Percentiles rank a stretch among this genome's conserved stretches.
Evolutionary conservation across 2,888 invertebrate species (phyloP).

Genomic region (Oxyteleia sp.): DNA sequence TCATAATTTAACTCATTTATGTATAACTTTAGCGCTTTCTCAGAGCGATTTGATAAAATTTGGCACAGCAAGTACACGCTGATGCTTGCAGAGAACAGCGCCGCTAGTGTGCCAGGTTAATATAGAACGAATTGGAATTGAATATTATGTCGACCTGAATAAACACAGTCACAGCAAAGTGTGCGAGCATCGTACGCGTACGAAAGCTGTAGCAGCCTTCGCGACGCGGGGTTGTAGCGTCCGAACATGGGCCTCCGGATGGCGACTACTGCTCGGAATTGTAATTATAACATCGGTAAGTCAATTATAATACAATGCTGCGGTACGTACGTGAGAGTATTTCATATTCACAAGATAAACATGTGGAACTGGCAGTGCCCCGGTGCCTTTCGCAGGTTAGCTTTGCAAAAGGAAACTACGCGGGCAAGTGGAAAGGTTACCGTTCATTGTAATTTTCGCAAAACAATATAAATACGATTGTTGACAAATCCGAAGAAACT

Average conservation of each 20-base stretch:
- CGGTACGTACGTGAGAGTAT: conserved; percentile 79
- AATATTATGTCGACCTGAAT: conserved; percentile 86
- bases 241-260: conserved; percentile 69
- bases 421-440: conserved; percentile 53
- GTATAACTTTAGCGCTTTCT: conserved; percentile 61
- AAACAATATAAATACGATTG: conserved; percentile 65
- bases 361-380: conserved; percentile 74
- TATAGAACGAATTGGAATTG: conserved; percentile 86
- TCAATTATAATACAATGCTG: conserved; percentile 87
- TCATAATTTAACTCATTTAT: conserved; percentile 63
- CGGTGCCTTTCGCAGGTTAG: conserved; percentile 59
- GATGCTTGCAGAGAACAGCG: conserved; percentile 49
- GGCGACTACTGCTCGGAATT: conserved; percentile 84
- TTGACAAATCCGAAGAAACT: conserved; percentile 53
- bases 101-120: conserved; percentile 79
- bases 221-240: conserved; percentile 62
- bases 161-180: conserved; percentile 80
- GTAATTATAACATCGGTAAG: conserved; percentile 87
- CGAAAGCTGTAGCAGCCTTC: conserved; percentile 56
- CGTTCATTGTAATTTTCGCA: conserved; percentile 69
- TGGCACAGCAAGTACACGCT: conserved; percentile 56
- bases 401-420: conserved; percentile 56
- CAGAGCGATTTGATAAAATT: conserved; percentile 69
- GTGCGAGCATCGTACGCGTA: conserved; percentile 48
- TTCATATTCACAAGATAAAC: conserved; percentile 87